Evolutionary conservation across 2,888 invertebrate species (phyloP), one percentile per base, ranked within the genome.

Genomic region (Erpobdella octoculata): DNA sequence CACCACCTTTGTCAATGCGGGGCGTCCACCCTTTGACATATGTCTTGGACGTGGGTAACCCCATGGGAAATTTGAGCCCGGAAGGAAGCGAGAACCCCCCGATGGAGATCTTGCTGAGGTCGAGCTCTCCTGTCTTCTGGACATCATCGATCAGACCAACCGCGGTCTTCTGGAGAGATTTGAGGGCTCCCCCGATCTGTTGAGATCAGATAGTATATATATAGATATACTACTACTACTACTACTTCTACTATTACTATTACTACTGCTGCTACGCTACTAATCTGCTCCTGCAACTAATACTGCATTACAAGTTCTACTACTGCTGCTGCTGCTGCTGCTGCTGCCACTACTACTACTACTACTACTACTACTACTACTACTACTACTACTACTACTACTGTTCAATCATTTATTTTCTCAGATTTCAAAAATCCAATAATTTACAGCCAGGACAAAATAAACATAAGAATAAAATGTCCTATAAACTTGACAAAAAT

Each of bases 1-100:
- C 71, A 1, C 70, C 59, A 1, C 70, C 59, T 59, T 41, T 53
- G 69, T 58, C 41, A n/a, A 61, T 31, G 15, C 71, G 65, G 18
- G 74, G 74, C 3, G 65, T 46, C 74, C 74, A 74, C 15, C 74
- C 74, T 25, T 68, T 72, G 18, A 71, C 38, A 58, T 73, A 74
- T 3, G 72, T 61, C 48, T 67, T 68, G 36, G 48, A 37, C 12
- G 69, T 61, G 1, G 71, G 71, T 18, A 71, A 28, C 3, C 67
- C 67, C 1, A 65, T 35, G 18, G 69, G 69, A 53, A 69, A 69
- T 35, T 69, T 67, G 31, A 59, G 59, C 37, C 71, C 38, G 21
- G 66, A 53, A 25, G 67, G 67, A 25, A 66, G 59, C 36, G 38
- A 36, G 59, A 67, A 66, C 12, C 71, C 71, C 4, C 71, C 71